Evolutionary conservation across 2,888 invertebrate species (phyloP).

Genomic region (Acrocyrtus sp.): DNA sequence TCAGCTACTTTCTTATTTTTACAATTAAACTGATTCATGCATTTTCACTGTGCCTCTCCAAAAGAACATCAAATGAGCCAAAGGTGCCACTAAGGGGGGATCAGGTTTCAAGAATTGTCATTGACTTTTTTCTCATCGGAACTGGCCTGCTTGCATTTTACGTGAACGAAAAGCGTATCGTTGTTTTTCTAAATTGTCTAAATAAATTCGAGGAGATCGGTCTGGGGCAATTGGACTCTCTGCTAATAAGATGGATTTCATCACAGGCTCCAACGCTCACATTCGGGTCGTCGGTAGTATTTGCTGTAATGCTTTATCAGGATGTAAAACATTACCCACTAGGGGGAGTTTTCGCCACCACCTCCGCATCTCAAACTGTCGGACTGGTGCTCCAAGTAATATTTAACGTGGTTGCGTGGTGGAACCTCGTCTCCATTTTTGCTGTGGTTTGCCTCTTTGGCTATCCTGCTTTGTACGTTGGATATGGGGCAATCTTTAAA

Average conservation of each 20-base stretch:
- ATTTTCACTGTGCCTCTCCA: not conserved
- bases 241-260: not conserved
- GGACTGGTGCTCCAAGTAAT: not conserved
- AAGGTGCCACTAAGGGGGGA: not conserved
- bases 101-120: not conserved
- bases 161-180: not conserved
- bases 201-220: not conserved
- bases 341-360: not conserved
- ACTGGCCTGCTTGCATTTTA: not conserved
- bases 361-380: too few relatives aligned
- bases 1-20: not conserved
- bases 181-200: too few relatives aligned
- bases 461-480: not conserved
- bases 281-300: not conserved
- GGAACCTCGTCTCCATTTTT: constrained; percentile 1
- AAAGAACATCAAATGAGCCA: too few relatives aligned
- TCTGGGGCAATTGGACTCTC: not conserved
- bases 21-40: not conserved
- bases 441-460: not conserved
- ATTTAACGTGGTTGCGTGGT: not conserved
- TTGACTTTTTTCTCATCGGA: not conserved
- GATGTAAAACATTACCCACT: not conserved
- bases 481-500: not conserved
- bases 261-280: not conserved
- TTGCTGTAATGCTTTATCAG: not conserved